Evolutionary conservation across 2,888 invertebrate species (phyloP), one percentile per base, ranked within the genome.

Genomic region (Mesorhabditis spiculigera): DNA sequence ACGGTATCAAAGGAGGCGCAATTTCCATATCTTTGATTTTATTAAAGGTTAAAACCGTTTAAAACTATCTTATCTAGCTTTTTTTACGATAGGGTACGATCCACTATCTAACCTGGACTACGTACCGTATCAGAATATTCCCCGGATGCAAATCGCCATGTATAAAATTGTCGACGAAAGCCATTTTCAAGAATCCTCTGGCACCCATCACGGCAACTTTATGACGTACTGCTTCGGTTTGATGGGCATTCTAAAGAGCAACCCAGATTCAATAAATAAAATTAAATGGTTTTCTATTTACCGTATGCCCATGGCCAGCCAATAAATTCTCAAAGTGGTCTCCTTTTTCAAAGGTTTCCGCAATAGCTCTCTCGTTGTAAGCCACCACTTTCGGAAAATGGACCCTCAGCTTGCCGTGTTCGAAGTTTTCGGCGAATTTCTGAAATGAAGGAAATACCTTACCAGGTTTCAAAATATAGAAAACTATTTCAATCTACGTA

Each of bases 121-220:
- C 8, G n/a, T 50, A 50, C 58, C 58, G 8, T 50, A 50, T 50
- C 58, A 50, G n/a, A 50, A 50, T 50, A 50, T 50, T 50, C 58
- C 58, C 58, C n/a, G 58, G 58, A n/a, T 50, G 58, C n/a, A 50
- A 50, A 50, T 50, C 58, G 10, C 58, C 58, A n/a, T 50, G 58
- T 13, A 50, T 50, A 50, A 50, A 50, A 50, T 50, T 50, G 58
- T 50, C 58, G 58, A 50, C 58, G 3, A 50, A 50, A 10, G 58
- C 58, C 58, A 50, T 50, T 50, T 50, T 10, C 10, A 50, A n/a
- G 58, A 50, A 50, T 13, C 58, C 58, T 50, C n/a, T 10, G 8
- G 58, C 58, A n/a, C 58, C 58, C 10, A 50, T 10, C n/a, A 50
- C 58, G 10, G 58, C 58, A n/a, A 50, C n/a, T 50, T 50, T 50